Conservation (phyloP, 2,888 invertebrate species). For the Drosophila anomalipes region DNA sequence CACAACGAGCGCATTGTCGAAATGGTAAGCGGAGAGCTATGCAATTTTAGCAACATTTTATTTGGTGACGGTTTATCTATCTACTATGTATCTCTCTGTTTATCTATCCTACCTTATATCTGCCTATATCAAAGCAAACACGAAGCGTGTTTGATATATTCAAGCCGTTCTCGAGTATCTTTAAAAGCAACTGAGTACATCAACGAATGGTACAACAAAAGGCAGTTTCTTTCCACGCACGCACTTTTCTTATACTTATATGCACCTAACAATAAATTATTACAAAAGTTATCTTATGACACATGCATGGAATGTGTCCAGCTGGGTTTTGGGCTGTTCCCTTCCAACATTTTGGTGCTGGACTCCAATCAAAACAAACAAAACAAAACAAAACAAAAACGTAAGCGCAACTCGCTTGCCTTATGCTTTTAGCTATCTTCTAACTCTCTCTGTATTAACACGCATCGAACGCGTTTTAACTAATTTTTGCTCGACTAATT, state of each 20-base stretch:
- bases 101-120: constrained; percentile 30
- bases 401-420: constrained; percentile 62
- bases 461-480: constrained; percentile 43
- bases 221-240: constrained; percentile 29
- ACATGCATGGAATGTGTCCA: constrained; percentile 57
- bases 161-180: constrained; percentile 82
- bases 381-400: constrained; percentile 28
- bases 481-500: constrained; percentile 80
- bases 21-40: constrained; percentile 80
- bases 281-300: background rate
- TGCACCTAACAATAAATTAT: constrained; percentile 7
- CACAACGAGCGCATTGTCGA: constrained; percentile 85
- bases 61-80: constrained; percentile 20
- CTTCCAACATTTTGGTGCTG: constrained; percentile 44
- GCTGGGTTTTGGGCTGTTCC: constrained; percentile 34
- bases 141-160: constrained; percentile 82
- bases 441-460: constrained; percentile 49
- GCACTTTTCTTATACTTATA: background rate
- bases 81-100: constrained; percentile 16
- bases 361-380: constrained; percentile 23
- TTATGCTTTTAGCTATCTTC: constrained; percentile 21
- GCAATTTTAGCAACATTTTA: background rate
- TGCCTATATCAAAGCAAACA: constrained; percentile 67
- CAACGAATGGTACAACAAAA: constrained; percentile 38
- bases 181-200: constrained; percentile 73